Conservation (phyloP, 2,888 invertebrate species). For the Pherbina coryleti region DNA sequence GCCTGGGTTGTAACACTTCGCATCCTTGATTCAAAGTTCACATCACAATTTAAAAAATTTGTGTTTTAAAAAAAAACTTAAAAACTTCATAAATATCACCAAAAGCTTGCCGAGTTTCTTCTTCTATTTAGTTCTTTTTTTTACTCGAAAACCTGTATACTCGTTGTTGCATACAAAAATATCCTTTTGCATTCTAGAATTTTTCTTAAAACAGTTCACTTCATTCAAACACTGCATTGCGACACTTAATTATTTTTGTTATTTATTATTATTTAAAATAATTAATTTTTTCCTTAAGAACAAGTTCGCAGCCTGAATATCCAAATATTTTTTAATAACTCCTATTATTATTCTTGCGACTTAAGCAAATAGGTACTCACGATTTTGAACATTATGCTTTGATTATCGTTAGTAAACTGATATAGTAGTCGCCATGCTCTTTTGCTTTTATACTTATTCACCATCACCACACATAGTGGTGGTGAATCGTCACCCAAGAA, state of each 20-base stretch:
- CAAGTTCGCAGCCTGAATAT: too few species aligned
- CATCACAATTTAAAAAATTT: too few species aligned
- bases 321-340: not conserved
- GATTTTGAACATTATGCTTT: constrained; percentile 62
- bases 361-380: constrained; percentile 53
- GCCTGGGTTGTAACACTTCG: too few species aligned
- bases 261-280: too few species aligned
- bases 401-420: constrained; percentile 60
- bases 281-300: too few species aligned
- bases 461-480: not conserved
- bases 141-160: too few species aligned
- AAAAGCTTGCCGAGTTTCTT: too few species aligned
- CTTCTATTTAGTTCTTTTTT: too few species aligned
- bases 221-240: not conserved
- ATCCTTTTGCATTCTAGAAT: not conserved
- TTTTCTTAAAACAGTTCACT: not conserved
- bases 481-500: constrained; percentile 12
- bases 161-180: too few species aligned
- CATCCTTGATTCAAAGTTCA: too few species aligned
- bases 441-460: constrained; percentile 57
- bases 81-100: too few species aligned
- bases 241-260: not conserved
- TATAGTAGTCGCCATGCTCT: constrained; percentile 51
- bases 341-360: not conserved
- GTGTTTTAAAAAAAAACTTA: too few species aligned